A percentile compares a stretch with the other conserved stretches of the same genome.
phyloP scores from a whole-genome alignment of 2,113 vertebrate genomes.

The Pseudorectes ferrugineus region DNA sequence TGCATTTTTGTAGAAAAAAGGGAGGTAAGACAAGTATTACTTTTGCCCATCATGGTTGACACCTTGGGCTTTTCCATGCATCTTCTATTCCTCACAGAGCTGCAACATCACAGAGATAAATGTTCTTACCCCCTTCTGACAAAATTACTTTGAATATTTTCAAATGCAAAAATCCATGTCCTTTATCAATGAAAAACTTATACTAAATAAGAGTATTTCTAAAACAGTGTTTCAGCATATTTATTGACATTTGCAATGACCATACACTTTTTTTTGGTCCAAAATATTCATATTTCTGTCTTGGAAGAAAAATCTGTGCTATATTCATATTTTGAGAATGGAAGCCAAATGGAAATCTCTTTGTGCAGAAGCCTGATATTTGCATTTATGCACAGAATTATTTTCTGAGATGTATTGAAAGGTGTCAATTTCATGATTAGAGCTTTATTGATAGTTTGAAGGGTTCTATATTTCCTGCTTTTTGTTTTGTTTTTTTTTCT shows the following conservation, averaged over 20 bases:
- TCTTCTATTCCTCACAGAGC: background rate
- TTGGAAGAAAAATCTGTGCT: background rate
- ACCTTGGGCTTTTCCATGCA: background rate
- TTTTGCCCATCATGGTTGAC: background rate
- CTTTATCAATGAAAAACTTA: background rate
- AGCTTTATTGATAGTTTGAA: background rate
- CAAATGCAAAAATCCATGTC: background rate
- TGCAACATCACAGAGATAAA: background rate
- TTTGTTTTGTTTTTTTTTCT: background rate
- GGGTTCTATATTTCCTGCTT: background rate
- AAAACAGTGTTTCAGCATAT: background rate
- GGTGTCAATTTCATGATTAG: background rate
- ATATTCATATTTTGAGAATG: background rate
- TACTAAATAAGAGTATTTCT: background rate
- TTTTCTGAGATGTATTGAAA: background rate
- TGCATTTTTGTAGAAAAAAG: background rate
- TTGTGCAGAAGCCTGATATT: background rate
- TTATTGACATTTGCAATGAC: background rate
- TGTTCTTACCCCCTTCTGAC: background rate
- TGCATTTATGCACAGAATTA: background rate
- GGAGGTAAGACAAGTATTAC: background rate
- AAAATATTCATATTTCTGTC: background rate
- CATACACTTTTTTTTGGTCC: background rate
- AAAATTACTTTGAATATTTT: background rate
- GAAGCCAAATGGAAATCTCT: background rate